Percentiles rank a stretch among this genome's conserved stretches.
These are phyloP conservation scores for Cryptosula pallasiana DNA, from an alignment of 2,888 invertebrate species.

Conservation along the genomic window DNA sequence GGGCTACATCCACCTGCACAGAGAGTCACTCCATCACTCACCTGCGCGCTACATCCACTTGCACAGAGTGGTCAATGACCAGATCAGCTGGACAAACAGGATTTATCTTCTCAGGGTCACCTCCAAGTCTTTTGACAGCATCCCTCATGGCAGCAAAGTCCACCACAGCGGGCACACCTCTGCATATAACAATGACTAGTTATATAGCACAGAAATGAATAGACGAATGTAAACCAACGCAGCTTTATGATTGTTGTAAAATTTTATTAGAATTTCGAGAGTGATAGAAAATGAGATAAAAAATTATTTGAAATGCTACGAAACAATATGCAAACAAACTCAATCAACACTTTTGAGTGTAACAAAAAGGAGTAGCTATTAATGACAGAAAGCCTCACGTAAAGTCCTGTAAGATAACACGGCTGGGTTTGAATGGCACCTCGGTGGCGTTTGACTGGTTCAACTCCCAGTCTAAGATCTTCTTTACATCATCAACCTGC, in stretches of 20 bases:
- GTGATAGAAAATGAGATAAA: too few species aligned
- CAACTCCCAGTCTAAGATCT: slow-evolving; percentile 79
- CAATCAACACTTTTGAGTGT: background rate
- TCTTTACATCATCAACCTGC: slow-evolving; percentile 68
- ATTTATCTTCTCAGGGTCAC: slow-evolving; percentile 87
- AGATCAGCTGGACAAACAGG: slow-evolving; percentile 95
- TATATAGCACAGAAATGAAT: background rate
- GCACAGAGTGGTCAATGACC: slow-evolving; percentile 96
- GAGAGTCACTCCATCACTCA: too few species aligned
- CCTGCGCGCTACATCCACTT: slow-evolving; percentile 80
- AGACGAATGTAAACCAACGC: background rate
- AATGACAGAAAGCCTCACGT: slow-evolving; percentile 57
- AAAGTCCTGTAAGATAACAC: slow-evolving; percentile 81
- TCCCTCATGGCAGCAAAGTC: slow-evolving; percentile 99
- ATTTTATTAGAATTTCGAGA: too few species aligned
- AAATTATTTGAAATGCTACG: too few species aligned
- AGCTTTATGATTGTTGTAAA: background rate
- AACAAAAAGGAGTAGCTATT: background rate
- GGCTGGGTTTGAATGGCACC: slow-evolving; percentile 89
- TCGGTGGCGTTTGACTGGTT: slow-evolving; percentile 74
- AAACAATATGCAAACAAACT: too few species aligned
- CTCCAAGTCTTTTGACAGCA: slow-evolving; percentile 78
- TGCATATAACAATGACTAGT: slow-evolving; percentile 50
- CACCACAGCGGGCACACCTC: slow-evolving; percentile 96
- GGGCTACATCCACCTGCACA: too few species aligned